phyloP scores from a whole-genome alignment of 2,797 vertebrate species.

The Poeciliopsis gracilis region DNA sequence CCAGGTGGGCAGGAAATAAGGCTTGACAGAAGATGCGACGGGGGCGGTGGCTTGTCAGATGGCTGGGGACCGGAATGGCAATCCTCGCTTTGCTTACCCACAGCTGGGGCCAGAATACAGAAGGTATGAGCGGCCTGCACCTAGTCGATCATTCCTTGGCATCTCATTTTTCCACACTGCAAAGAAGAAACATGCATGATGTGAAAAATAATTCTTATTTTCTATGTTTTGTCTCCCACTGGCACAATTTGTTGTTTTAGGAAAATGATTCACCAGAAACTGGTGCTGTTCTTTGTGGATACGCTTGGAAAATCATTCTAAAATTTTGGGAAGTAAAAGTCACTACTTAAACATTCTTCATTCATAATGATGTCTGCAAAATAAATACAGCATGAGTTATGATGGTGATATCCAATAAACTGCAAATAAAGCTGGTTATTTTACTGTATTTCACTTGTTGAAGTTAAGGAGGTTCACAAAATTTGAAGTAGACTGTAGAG shows the following conservation, averaged over 20 bases:
- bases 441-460: background rate
- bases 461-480: background rate
- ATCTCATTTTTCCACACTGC: conserved; percentile 17
- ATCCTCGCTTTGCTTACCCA: conserved; percentile 75
- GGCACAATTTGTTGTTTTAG: conserved; percentile 4
- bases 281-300: background rate
- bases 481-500: background rate
- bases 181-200: conserved; percentile 7
- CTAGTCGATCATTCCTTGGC: conserved; percentile 25
- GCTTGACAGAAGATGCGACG: conserved; percentile 81
- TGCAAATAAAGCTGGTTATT: background rate
- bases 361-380: background rate
- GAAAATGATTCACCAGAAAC: conserved; percentile 5
- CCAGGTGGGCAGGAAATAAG: conserved; percentile 79
- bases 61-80: conserved; percentile 78
- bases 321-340: background rate
- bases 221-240: conserved; percentile 6
- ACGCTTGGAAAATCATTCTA: background rate
- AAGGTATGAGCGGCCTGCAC: conserved; percentile 72
- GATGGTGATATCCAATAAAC: background rate
- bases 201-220: conserved; percentile 9
- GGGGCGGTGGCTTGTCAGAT: conserved; percentile 78
- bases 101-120: conserved; percentile 78
- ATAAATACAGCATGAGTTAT: background rate
- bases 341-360: background rate